A percentile compares a stretch with the other conserved stretches of the same genome.
Evolutionary conservation across 1,140 invertebrate species (phyloP).

Genomic region (Thrips palmi): DNA sequence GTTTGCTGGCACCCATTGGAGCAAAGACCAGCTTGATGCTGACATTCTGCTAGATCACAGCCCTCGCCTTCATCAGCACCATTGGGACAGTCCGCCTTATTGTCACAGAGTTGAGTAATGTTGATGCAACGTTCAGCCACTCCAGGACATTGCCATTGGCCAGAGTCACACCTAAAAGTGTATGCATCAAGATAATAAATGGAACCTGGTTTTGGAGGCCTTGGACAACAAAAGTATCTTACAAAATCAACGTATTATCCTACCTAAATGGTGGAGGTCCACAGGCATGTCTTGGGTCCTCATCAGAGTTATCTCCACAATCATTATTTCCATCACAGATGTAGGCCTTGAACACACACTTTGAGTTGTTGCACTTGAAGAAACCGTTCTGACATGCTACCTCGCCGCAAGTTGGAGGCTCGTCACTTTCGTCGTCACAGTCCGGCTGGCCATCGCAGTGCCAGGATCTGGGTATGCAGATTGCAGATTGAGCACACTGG

Average conservation of each 20-base stretch:
- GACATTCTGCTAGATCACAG: constrained; percentile 61
- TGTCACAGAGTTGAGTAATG: constrained; percentile 64
- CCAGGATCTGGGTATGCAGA: constrained; percentile 87
- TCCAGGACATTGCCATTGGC: constrained; percentile 71
- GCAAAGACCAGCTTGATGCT: constrained; percentile 49
- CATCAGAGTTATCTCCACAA: constrained; percentile 88
- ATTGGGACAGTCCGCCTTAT: constrained; percentile 72
- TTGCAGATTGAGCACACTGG: constrained; percentile 64
- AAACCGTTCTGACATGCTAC: constrained; percentile 50
- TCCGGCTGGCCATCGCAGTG: constrained; percentile 87
- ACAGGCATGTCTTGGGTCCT: constrained; percentile 58
- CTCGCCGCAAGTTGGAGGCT: constrained; percentile 61
- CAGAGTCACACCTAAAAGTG: constrained; percentile 48
- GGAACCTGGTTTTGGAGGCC: not conserved
- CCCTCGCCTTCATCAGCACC: constrained; percentile 76
- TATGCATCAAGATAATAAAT: too few species aligned
- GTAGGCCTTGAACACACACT: constrained; percentile 84
- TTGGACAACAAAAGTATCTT: not conserved
- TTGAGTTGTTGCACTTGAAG: constrained; percentile 71
- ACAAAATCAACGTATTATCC: too few species aligned
- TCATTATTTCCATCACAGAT: constrained; percentile 93
- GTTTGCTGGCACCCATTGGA: constrained; percentile 79
- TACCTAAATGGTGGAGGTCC: constrained; percentile 40
- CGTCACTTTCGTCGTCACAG: constrained; percentile 84
- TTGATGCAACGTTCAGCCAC: constrained; percentile 59